These are phyloP conservation scores for Eulemur mongoz DNA, from an alignment of 2,797 vertebrate genomes.

Conservation along the genomic window DNA sequence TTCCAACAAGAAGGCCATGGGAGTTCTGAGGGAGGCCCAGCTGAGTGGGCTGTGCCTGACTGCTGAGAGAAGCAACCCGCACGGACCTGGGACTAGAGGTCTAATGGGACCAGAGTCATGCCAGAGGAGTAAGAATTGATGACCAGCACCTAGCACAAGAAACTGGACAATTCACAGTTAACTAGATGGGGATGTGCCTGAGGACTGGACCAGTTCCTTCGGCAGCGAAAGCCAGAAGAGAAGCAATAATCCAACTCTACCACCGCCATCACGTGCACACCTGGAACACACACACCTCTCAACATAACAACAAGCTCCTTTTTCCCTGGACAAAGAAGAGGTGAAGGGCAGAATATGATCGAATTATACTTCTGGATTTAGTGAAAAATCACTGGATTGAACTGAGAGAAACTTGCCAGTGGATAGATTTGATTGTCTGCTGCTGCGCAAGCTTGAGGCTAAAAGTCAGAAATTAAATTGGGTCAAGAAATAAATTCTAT, in stretches of 20 bases:
- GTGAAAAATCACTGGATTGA: neutral
- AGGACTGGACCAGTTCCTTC: neutral
- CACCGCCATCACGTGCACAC: no score
- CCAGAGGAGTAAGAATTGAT: neutral
- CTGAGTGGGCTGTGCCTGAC: neutral
- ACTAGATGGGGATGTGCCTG: neutral
- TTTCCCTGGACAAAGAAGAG: neutral
- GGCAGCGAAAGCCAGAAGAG: neutral
- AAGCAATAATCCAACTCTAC: neutral
- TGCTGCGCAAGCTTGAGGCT: neutral
- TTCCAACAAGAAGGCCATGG: neutral
- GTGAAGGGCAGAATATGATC: neutral
- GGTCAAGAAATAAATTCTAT: conserved; percentile 46
- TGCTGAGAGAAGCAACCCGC: neutral
- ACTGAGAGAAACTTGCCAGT: neutral
- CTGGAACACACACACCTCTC: neutral
- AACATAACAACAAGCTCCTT: neutral
- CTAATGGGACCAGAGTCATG: neutral
- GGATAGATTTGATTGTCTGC: neutral
- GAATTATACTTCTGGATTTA: neutral
- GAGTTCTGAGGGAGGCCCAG: neutral
- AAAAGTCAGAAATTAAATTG: conserved; percentile 49
- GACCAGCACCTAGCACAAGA: neutral
- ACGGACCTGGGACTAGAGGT: no score
- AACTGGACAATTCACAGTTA: neutral